Evolutionary conservation across 1,140 invertebrate species (phyloP).

Genomic region (Asobara japonica): DNA sequence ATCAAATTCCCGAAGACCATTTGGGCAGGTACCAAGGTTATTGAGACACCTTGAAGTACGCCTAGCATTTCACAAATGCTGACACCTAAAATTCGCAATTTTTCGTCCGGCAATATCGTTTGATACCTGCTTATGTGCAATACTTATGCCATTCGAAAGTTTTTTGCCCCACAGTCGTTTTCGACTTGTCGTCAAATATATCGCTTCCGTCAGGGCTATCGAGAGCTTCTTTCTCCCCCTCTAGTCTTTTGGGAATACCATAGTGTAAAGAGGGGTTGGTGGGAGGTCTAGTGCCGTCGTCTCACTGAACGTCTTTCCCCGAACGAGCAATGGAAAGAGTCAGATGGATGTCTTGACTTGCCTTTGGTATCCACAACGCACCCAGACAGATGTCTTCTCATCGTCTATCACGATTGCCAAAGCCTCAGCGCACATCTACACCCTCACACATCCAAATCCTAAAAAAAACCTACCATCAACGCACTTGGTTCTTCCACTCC

Average conservation of each 20-base stretch:
- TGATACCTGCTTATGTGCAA: neutral
- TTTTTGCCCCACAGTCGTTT: neutral
- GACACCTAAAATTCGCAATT: constrained; percentile 20
- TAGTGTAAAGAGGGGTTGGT: neutral
- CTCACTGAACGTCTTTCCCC: constrained; percentile 16
- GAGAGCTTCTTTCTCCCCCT: neutral
- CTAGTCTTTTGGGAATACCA: constrained; percentile 28
- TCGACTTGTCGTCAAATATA: constrained; percentile 32
- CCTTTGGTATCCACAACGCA: neutral
- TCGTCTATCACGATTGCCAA: constrained; percentile 26
- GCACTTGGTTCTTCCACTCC: too few species aligned
- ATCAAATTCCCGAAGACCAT: too few species aligned
- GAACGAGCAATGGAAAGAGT: constrained; percentile 15
- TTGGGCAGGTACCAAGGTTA: neutral
- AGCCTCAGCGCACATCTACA: constrained; percentile 10
- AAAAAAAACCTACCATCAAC: too few species aligned
- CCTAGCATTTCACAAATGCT: constrained; percentile 27
- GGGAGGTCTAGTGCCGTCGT: constrained; percentile 11
- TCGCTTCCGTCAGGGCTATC: constrained; percentile 31
- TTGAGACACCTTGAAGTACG: neutral
- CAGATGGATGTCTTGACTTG: neutral
- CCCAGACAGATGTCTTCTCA: constrained; percentile 32
- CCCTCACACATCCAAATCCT: too few species aligned
- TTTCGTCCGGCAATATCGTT: constrained; percentile 22
- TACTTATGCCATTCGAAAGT: constrained; percentile 9